These are phyloP conservation scores for Salmo trutta DNA, from an alignment of 2,797 vertebrate species.

Conservation along the genomic window DNA sequence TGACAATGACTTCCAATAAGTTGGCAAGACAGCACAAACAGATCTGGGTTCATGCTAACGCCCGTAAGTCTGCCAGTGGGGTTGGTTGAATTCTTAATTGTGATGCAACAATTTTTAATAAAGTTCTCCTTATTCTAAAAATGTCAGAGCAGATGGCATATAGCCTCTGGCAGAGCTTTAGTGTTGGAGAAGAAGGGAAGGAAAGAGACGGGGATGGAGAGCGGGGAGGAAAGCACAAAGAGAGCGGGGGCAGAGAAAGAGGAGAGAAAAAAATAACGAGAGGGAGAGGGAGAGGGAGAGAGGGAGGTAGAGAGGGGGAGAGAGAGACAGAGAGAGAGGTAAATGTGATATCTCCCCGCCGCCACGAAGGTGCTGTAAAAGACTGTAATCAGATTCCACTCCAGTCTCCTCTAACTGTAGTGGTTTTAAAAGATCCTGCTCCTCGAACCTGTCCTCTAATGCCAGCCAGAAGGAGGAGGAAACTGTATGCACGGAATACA, in stretches of 20 bases:
- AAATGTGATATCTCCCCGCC: neutral
- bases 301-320: neutral
- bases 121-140: conserved; percentile 52
- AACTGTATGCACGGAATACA: too few relatives aligned
- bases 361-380: neutral
- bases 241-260: neutral
- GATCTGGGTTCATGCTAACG: neutral
- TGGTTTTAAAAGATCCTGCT: neutral
- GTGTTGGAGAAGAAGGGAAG: neutral
- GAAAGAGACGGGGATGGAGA: neutral
- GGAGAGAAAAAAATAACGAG: neutral
- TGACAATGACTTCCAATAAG: neutral
- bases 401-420: neutral
- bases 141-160: conserved; percentile 56
- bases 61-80: neutral
- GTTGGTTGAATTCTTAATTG: conserved; percentile 52
- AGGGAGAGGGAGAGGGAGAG: neutral
- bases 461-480: neutral
- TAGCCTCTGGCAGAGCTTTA: conserved; percentile 38
- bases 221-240: neutral
- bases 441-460: neutral
- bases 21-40: neutral
- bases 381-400: conserved; percentile 7
- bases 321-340: neutral
- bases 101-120: conserved; percentile 49